Percentiles rank a stretch among this genome's conserved stretches.
Conservation (phyloP, 2,113 vertebrate genomes). For the Catharus minimus region DNA sequence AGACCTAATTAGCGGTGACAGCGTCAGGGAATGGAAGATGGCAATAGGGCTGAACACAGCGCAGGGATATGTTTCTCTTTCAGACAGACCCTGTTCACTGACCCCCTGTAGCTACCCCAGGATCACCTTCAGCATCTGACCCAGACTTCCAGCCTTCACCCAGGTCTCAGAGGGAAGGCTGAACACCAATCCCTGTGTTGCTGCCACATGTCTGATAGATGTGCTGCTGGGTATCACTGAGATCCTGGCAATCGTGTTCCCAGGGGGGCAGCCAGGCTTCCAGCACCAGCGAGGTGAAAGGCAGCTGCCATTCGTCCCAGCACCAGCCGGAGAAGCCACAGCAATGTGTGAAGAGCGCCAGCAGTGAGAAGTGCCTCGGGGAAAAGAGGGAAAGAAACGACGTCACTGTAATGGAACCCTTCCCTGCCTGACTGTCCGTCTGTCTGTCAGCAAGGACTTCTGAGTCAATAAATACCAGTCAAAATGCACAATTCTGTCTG, state of each 20-base stretch:
- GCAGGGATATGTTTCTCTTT: not conserved
- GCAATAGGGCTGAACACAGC: not conserved
- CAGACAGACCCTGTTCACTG: not conserved
- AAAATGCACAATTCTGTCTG: constrained; percentile 67
- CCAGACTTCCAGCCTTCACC: not conserved
- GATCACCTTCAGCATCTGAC: not conserved
- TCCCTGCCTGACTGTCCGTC: constrained; percentile 67
- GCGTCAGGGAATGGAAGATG: not conserved
- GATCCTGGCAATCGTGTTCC: not conserved
- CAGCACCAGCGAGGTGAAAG: not conserved
- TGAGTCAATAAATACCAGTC: constrained; percentile 81
- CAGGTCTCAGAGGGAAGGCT: not conserved
- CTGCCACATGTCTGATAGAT: not conserved
- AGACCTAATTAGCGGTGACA: not conserved
- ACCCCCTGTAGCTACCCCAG: not conserved
- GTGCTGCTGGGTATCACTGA: not conserved
- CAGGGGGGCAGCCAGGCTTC: not conserved
- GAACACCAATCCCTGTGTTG: not conserved
- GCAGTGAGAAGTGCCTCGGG: not conserved
- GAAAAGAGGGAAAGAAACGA: constrained; percentile 22
- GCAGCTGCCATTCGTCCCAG: constrained; percentile 35
- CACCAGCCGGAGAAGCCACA: constrained; percentile 63
- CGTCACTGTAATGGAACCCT: constrained; percentile 65
- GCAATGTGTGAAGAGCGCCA: constrained; percentile 49
- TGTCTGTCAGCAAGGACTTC: constrained; percentile 77